Conservation (phyloP, 2,113 vertebrate genomes). For the Microcebus tavaratra region DNA sequence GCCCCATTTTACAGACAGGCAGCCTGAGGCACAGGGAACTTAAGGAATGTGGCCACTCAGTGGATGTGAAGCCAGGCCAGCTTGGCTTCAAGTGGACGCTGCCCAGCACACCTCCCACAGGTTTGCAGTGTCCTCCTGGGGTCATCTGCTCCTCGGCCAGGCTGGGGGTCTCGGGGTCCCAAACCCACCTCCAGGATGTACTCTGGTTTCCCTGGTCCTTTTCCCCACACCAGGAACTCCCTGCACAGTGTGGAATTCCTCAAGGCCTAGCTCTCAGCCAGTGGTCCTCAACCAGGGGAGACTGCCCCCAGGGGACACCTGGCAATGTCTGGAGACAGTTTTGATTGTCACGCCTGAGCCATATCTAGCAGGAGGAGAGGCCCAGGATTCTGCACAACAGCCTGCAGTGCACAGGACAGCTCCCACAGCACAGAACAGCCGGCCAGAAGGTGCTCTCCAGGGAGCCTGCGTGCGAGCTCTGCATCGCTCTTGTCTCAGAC, state of each 20-base stretch:
- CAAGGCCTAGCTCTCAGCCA: background rate
- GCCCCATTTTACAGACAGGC: background rate
- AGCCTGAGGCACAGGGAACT: background rate
- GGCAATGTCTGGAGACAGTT: no score
- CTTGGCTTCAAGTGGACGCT: background rate
- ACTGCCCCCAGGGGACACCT: no score
- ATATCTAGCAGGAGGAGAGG: background rate
- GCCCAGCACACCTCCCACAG: background rate
- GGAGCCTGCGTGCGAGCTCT: background rate
- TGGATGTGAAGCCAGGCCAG: accelerated
- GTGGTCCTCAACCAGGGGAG: background rate
- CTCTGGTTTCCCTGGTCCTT: background rate
- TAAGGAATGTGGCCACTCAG: accelerated
- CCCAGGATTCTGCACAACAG: no score
- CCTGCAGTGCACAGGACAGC: background rate
- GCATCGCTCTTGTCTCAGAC: background rate
- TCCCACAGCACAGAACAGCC: no score
- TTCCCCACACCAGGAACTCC: no score
- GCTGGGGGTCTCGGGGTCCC: background rate
- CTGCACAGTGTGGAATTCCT: background rate
- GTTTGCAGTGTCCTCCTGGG: background rate
- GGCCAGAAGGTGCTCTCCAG: no score
- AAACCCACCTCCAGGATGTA: background rate
- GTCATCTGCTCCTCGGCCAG: background rate
- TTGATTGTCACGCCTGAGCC: background rate